phyloP scores from a whole-genome alignment of 2,113 vertebrate species.

The Nyctereutes procyonoides region DNA sequence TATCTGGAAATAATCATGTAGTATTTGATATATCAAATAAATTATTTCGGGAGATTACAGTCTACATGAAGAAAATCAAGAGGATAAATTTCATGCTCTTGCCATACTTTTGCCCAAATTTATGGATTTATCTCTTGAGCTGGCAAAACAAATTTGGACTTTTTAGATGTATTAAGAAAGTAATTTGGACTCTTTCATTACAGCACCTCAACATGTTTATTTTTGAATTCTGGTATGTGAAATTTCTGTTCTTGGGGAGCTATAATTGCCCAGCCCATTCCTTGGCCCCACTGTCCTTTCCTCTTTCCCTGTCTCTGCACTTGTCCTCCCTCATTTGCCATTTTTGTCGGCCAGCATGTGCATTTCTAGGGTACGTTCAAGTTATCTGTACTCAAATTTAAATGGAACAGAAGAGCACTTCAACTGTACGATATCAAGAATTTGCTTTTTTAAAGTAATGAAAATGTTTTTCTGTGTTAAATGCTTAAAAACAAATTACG shows the following conservation, averaged over 20 bases:
- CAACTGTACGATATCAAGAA: background rate
- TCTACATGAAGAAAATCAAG: constrained; percentile 47
- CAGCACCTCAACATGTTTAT: background rate
- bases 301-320: background rate
- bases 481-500: constrained; percentile 43
- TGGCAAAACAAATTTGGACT: background rate
- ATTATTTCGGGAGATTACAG: constrained; percentile 63
- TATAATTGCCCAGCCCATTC: too few species aligned
- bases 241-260: background rate
- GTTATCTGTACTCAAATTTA: background rate
- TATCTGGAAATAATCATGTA: constrained; percentile 60
- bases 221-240: background rate
- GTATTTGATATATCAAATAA: constrained; percentile 53
- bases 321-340: rapidly evolving
- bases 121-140: constrained; percentile 16
- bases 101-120: background rate
- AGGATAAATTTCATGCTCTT: background rate
- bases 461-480: constrained; percentile 54
- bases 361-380: background rate
- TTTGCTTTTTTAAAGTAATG: constrained; percentile 61
- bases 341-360: background rate
- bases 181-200: background rate
- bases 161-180: background rate
- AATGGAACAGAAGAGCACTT: background rate
- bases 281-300: background rate